These are phyloP conservation scores for Euschistus heros DNA, from an alignment of 1,140 invertebrate species.

Conservation along the genomic window DNA sequence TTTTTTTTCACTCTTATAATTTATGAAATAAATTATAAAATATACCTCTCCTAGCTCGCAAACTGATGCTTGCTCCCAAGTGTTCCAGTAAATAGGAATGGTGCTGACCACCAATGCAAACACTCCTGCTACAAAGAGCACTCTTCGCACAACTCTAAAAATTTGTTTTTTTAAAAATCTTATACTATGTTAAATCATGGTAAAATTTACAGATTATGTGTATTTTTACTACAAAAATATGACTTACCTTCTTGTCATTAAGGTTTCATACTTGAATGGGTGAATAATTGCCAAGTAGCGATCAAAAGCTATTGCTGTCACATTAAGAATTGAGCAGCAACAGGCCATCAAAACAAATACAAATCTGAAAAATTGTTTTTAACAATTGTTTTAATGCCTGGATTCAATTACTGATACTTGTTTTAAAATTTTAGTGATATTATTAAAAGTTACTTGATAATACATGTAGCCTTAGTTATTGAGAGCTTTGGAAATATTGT, in stretches of 20 bases:
- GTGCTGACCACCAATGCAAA: slow-evolving; percentile 48
- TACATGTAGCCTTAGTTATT: slow-evolving; percentile 44
- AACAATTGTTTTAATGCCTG: neutral
- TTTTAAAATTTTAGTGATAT: neutral
- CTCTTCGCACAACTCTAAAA: slow-evolving; percentile 40
- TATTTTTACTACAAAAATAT: neutral
- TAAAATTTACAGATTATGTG: no score
- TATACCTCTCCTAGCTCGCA: slow-evolving; percentile 41
- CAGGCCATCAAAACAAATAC: slow-evolving; percentile 59
- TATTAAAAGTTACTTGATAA: slow-evolving; percentile 25
- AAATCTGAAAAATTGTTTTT: slow-evolving; percentile 41
- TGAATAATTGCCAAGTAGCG: slow-evolving; percentile 72
- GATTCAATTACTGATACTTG: neutral
- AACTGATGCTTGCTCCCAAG: slow-evolving; percentile 43
- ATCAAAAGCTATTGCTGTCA: slow-evolving; percentile 72
- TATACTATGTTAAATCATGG: neutral
- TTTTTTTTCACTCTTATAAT: no score
- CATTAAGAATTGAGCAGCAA: slow-evolving; percentile 64
- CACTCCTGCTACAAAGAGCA: slow-evolving; percentile 52
- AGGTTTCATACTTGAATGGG: slow-evolving; percentile 57
- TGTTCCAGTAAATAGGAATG: slow-evolving; percentile 60
- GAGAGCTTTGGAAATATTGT: slow-evolving; percentile 48
- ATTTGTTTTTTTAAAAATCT: neutral
- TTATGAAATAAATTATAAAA: neutral
- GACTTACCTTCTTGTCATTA: slow-evolving; percentile 31